Conservation (phyloP, 2,113 vertebrate genomes). For the Rhinolophus ferrumequinum region DNA sequence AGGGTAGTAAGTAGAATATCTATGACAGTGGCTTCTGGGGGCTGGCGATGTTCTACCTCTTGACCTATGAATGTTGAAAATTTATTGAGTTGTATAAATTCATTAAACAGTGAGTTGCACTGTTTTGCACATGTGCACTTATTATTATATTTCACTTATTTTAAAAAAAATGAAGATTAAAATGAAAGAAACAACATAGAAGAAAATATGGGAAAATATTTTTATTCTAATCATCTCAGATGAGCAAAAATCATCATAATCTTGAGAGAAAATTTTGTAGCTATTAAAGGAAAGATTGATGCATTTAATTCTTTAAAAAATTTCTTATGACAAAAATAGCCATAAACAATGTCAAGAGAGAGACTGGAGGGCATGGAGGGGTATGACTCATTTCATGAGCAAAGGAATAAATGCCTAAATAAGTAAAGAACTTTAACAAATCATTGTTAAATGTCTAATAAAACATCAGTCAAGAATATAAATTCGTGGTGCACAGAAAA, state of each 20-base stretch:
- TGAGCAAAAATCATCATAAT: not conserved
- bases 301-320: not conserved
- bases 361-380: not conserved
- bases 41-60: not conserved
- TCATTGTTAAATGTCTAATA: not conserved
- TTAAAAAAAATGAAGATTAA: not conserved
- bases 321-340: not conserved
- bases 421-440: not conserved
- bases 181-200: not conserved
- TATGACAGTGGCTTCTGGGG: not conserved
- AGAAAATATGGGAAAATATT: not conserved
- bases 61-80: not conserved
- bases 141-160: not conserved
- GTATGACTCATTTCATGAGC: not conserved
- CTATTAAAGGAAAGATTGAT: not conserved
- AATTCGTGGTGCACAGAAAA: not conserved
- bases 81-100: not conserved
- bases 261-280: not conserved
- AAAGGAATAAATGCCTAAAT: not conserved
- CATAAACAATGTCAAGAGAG: not conserved
- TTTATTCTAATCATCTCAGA: not conserved
- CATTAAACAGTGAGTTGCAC: no score
- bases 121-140: not conserved
- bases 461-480: not conserved
- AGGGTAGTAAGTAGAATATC: not conserved